A percentile compares a stretch with the other conserved stretches of the same genome.
These are phyloP conservation scores for Megaceryle torquata DNA, from an alignment of 2,113 vertebrate species.

Conservation along the genomic window DNA sequence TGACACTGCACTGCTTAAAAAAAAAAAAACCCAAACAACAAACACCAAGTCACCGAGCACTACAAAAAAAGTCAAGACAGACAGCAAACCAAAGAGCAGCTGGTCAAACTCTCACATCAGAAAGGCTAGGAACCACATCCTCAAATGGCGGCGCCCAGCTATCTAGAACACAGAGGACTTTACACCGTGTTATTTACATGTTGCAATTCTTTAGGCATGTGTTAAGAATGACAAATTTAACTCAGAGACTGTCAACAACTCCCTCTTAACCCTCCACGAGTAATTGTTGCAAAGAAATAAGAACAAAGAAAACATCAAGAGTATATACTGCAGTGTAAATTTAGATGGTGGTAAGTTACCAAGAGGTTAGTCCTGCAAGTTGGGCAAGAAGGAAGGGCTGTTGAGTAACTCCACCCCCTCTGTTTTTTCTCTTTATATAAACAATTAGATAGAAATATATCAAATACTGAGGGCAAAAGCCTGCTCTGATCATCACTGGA, in stretches of 20 bases:
- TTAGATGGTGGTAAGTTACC: not conserved
- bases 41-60: not conserved
- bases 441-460: not conserved
- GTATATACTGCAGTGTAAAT: not conserved
- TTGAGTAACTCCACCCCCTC: rapidly evolving
- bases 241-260: not conserved
- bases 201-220: not conserved
- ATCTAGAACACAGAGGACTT: not conserved
- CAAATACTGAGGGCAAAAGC: not conserved
- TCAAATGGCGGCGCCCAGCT: not conserved
- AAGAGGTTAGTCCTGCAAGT: not conserved
- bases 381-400: not conserved
- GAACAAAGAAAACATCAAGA: not conserved
- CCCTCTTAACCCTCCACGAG: not conserved
- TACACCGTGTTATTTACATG: no score
- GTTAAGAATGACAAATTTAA: not conserved
- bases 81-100: not conserved
- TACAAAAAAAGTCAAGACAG: not conserved
- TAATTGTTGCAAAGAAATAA: not conserved
- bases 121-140: not conserved
- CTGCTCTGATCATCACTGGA: not conserved
- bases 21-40: not conserved
- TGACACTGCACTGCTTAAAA: not conserved
- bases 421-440: not conserved
- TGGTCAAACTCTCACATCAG: not conserved